phyloP scores from a whole-genome alignment of 2,888 invertebrate genomes.

The Spicauda simplicius region DNA sequence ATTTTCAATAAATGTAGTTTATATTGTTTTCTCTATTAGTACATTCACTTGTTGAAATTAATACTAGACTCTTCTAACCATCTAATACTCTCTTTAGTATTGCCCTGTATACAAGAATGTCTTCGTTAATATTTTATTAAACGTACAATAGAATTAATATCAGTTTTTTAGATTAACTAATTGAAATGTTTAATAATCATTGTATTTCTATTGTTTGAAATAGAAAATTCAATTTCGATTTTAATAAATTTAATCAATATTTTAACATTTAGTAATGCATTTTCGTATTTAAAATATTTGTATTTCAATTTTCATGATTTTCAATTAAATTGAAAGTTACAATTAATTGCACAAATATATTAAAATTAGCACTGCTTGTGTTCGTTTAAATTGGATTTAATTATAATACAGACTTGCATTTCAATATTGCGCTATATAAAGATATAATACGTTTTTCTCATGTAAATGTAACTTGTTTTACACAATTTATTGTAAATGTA shows the following conservation, averaged over 20 bases:
- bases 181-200: slow-evolving; percentile 17
- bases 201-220: slow-evolving; percentile 27
- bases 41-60: background rate
- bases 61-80: background rate
- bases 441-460: slow-evolving; percentile 32
- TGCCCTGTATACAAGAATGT: background rate
- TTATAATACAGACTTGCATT: slow-evolving; percentile 35
- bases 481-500: slow-evolving; percentile 22
- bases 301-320: slow-evolving; percentile 28
- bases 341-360: slow-evolving; percentile 34
- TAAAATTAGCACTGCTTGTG: slow-evolving; percentile 29
- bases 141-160: slow-evolving; percentile 13
- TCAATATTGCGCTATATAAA: slow-evolving; percentile 25
- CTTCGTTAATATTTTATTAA: background rate
- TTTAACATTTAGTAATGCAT: slow-evolving; percentile 22
- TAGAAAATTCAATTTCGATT: slow-evolving; percentile 26
- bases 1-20: no score
- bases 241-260: slow-evolving; percentile 20
- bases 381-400: slow-evolving; percentile 27
- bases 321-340: slow-evolving; percentile 32
- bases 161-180: slow-evolving; percentile 1
- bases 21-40: background rate
- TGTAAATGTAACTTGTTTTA: slow-evolving; percentile 34
- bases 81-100: background rate
- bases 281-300: slow-evolving; percentile 20